Evolutionary conservation across 2,797 vertebrate species (phyloP).

Genomic region (Gorsachius magnificus): DNA sequence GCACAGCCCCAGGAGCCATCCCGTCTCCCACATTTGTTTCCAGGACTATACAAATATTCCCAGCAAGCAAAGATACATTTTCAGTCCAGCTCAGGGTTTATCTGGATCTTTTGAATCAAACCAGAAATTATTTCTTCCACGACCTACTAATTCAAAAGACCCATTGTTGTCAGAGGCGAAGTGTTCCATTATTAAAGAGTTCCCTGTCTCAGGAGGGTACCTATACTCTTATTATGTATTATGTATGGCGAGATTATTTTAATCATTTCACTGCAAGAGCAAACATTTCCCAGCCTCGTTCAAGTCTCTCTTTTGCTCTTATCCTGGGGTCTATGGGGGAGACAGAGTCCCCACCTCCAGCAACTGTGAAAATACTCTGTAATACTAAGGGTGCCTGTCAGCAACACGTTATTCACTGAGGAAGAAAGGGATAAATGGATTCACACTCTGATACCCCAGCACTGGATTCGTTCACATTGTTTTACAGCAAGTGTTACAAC

Average conservation of each 20-base stretch:
- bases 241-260: not conserved
- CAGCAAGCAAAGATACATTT: not conserved
- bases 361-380: not conserved
- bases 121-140: not conserved
- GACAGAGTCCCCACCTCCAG: not conserved
- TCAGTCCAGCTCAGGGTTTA: not conserved
- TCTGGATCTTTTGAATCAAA: not conserved
- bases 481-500: not conserved
- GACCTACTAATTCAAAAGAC: not conserved
- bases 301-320: not conserved
- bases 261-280: not conserved
- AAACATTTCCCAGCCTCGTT: not conserved
- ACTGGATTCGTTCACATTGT: not conserved
- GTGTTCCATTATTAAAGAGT: not conserved
- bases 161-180: not conserved
- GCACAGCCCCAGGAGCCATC: not conserved
- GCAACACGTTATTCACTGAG: not conserved
- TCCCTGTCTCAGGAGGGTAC: not conserved
- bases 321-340: not conserved
- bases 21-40: not conserved
- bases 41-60: not conserved
- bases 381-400: not conserved
- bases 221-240: not conserved
- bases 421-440: not conserved
- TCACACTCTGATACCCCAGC: not conserved